phyloP scores from a whole-genome alignment of 2,113 vertebrate genomes.

The Balaenoptera acutorostrata region DNA sequence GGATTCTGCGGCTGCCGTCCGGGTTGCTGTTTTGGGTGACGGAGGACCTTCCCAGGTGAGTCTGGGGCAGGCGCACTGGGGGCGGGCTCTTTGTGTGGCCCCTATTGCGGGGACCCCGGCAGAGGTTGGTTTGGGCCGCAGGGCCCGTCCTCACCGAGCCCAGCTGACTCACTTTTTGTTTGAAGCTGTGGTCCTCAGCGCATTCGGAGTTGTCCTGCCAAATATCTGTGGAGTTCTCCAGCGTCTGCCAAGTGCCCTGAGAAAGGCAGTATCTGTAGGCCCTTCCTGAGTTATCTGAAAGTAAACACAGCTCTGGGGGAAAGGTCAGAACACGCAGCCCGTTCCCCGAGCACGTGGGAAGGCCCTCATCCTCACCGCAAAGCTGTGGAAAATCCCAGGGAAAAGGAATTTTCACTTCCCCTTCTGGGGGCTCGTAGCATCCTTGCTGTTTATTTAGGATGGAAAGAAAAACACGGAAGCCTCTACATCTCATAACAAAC shows the following conservation, averaged over 20 bases:
- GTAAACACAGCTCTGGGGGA: conserved; percentile 78
- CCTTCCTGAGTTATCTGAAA: conserved; percentile 85
- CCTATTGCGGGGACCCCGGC: background rate
- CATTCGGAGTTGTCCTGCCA: conserved; percentile 93
- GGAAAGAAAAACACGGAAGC: conserved; percentile 24
- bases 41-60: background rate
- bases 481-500: conserved; percentile 47
- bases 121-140: background rate
- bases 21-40: background rate
- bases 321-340: conserved; percentile 72
- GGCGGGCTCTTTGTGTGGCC: background rate
- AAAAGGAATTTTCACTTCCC: conserved; percentile 23
- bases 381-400: conserved; percentile 43
- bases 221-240: conserved; percentile 85
- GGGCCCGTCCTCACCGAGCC: background rate
- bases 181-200: conserved; percentile 78
- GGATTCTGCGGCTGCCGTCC: fast-evolving
- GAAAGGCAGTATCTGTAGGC: conserved; percentile 89
- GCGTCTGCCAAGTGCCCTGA: conserved; percentile 87
- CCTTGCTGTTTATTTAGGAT: conserved; percentile 50
- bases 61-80: background rate
- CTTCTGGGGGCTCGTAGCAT: background rate
- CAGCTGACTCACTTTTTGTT: conserved; percentile 83
- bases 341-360: background rate
- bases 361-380: background rate